phyloP scores from a whole-genome alignment of 2,888 invertebrate species.

The Tiliacea aurago region DNA sequence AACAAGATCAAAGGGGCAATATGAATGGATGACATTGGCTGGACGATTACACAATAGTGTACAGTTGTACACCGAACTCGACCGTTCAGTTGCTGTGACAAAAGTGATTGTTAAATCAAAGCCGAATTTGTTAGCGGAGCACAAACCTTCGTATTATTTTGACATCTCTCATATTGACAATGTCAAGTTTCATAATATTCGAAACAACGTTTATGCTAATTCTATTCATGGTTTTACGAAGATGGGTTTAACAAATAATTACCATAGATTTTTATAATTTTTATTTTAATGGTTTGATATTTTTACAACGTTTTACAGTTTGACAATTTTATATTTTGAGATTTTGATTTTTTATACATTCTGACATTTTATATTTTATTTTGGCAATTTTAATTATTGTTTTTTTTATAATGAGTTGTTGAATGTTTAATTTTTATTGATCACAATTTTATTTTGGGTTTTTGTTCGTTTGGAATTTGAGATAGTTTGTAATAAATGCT shows the following conservation, averaged over 20 bases:
- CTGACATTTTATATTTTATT: too few species aligned
- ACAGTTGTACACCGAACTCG: slow-evolving; percentile 26
- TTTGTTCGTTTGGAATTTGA: too few species aligned
- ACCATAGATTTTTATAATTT: too few species aligned
- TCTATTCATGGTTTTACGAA: slow-evolving; percentile 45
- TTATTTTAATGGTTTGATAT: too few species aligned
- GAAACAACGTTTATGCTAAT: slow-evolving; percentile 46
- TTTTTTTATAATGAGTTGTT: too few species aligned
- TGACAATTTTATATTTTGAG: too few species aligned
- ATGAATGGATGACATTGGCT: slow-evolving; percentile 67
- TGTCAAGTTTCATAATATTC: slow-evolving; percentile 27
- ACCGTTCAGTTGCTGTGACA: slow-evolving; percentile 42
- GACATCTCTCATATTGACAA: slow-evolving; percentile 38
- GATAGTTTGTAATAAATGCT: too few species aligned
- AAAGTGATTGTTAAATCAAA: slow-evolving; percentile 70
- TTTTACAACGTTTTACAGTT: too few species aligned
- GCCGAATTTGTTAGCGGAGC: slow-evolving; percentile 75
- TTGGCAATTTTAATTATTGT: too few species aligned
- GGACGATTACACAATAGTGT: slow-evolving; percentile 55
- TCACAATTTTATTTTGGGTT: too few species aligned
- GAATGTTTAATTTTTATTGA: too few species aligned
- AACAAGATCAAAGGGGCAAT: slow-evolving; percentile 63
- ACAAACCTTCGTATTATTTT: slow-evolving; percentile 71
- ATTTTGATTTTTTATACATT: too few species aligned
- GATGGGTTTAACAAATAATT: neutral